Conservation (phyloP, 2,888 invertebrate species). For the Pseudococcus longispinus region DNA sequence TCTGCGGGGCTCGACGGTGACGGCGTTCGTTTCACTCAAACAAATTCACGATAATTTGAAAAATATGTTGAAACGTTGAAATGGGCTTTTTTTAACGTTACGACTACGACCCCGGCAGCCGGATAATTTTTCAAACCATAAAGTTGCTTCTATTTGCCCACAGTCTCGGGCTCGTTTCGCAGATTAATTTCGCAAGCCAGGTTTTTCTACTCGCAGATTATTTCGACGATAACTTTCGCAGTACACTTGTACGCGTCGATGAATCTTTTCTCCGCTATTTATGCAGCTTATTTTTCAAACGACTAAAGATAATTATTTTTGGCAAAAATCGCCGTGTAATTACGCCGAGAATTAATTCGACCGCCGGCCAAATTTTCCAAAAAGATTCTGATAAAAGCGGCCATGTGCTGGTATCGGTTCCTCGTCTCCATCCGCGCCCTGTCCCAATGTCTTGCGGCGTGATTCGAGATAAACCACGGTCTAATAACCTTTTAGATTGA, state of each 20-base stretch:
- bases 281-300: conserved; percentile 21
- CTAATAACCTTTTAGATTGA: neutral
- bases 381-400: neutral
- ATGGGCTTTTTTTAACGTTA: neutral
- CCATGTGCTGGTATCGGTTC: neutral
- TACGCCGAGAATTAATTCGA: neutral
- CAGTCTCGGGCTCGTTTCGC: neutral
- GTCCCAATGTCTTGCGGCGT: neutral
- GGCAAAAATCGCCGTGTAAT: neutral
- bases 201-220: neutral
- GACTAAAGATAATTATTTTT: conserved; percentile 18
- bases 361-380: neutral
- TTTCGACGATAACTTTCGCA: neutral
- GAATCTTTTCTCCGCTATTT: neutral
- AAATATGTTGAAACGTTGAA: neutral
- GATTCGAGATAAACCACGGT: neutral
- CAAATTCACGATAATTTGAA: neutral
- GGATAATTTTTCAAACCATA: conserved; percentile 10
- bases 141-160: neutral
- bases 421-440: neutral
- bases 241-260: neutral
- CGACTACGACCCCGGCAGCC: neutral
- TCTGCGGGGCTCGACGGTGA: no score
- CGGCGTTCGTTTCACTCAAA: neutral
- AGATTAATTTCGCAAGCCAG: conserved; percentile 5